Evolutionary conservation across 2,888 invertebrate genomes (phyloP).

Genomic region (Antheraea assamensis): DNA sequence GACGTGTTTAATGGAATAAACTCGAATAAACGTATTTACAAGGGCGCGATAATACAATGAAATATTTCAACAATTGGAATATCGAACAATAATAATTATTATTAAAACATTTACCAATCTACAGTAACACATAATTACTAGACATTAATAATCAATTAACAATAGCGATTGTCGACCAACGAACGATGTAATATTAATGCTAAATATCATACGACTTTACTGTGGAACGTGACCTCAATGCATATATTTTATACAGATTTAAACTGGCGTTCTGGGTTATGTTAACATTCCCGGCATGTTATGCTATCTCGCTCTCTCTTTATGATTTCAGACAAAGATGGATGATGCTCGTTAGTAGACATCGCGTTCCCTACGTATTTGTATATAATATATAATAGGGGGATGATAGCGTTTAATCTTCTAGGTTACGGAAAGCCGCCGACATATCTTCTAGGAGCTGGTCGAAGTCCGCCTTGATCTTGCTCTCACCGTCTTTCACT

Average conservation of each 20-base stretch:
- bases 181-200: background rate
- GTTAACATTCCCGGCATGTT: background rate
- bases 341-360: background rate
- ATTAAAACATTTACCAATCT: conserved; percentile 4
- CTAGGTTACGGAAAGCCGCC: conserved; percentile 98
- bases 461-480: conserved; percentile 98
- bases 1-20: background rate
- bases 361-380: conserved; percentile 18
- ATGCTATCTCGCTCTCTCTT: background rate
- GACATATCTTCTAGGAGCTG: conserved; percentile 98
- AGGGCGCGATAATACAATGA: background rate
- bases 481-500: conserved; percentile 98
- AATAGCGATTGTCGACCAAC: background rate
- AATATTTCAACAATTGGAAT: conserved; percentile 9
- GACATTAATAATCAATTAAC: conserved; percentile 10
- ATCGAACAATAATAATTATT: conserved; percentile 7
- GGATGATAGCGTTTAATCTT: conserved; percentile 87
- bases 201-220: background rate
- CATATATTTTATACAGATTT: background rate
- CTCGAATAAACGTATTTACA: conserved; percentile 9
- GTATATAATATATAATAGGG: conserved; percentile 13
- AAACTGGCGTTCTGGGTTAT: background rate
- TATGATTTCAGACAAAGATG: background rate
- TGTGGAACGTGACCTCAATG: background rate
- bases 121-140: conserved; percentile 8